Evolutionary conservation across 2,888 invertebrate genomes (phyloP).

Genomic region (Boloria euphrosyne): DNA sequence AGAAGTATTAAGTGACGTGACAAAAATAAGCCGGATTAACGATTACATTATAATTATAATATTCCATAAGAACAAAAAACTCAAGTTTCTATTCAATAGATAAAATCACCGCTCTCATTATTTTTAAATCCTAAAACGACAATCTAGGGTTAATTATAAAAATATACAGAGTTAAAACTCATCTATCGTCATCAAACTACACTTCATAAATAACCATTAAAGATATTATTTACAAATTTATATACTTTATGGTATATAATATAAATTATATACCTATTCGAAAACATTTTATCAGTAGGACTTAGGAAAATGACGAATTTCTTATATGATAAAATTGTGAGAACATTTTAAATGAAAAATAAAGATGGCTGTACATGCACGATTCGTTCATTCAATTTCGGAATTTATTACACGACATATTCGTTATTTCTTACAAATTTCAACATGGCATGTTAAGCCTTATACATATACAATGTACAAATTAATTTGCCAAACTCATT

Average conservation of each 20-base stretch:
- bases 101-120: slow-evolving; percentile 15
- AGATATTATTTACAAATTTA: not conserved
- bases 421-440: no score
- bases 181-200: slow-evolving; percentile 46
- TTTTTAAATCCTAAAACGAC: slow-evolving; percentile 28
- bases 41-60: slow-evolving; percentile 10
- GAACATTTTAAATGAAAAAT: no score
- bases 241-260: no score
- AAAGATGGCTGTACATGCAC: no score
- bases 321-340: no score
- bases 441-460: no score
- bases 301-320: no score
- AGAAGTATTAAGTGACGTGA: slow-evolving; percentile 13
- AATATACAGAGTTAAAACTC: slow-evolving; percentile 47
- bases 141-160: slow-evolving; percentile 39
- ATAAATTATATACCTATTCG: not conserved
- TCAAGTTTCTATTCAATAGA: slow-evolving; percentile 2
- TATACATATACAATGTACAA: no score
- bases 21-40: slow-evolving; percentile 8
- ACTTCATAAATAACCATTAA: slow-evolving; percentile 34
- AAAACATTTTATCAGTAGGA: not conserved
- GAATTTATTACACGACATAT: no score
- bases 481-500: no score
- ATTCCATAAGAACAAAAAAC: not conserved
- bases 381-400: no score